phyloP scores from a whole-genome alignment of 2,113 vertebrate species.

The Larimichthys crocea region DNA sequence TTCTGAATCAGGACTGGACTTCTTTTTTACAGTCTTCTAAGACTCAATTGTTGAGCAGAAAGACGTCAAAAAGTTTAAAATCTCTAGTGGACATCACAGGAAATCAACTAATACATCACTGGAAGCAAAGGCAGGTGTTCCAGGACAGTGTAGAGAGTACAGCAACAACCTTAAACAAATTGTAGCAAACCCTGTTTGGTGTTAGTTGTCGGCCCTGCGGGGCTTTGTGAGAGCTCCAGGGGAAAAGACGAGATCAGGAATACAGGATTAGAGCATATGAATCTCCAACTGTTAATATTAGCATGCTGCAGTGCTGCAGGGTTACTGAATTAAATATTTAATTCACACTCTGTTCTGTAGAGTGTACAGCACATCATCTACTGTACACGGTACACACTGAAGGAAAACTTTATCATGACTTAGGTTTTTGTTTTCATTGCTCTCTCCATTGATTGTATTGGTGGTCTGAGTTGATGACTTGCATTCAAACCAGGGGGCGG shows the following conservation, averaged over 20 bases:
- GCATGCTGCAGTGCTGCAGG: constrained; percentile 3
- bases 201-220: neutral
- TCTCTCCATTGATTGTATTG: neutral
- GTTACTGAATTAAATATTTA: constrained; percentile 3
- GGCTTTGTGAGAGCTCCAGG: neutral
- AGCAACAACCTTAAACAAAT: neutral
- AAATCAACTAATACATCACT: neutral
- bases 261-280: constrained; percentile 7
- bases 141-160: neutral
- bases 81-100: constrained; percentile 1
- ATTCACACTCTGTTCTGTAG: neutral
- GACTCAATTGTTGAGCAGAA: too few relatives aligned
- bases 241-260: neutral
- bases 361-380: neutral
- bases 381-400: neutral
- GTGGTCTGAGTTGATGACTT: neutral
- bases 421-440: neutral
- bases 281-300: neutral
- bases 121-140: neutral
- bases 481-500: neutral
- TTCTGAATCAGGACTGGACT: neutral
- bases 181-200: neutral
- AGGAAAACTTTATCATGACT: neutral
- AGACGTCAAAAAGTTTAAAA: neutral
- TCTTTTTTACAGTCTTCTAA: too few relatives aligned